phyloP scores from a whole-genome alignment of 1,140 invertebrate species.

The Drosophila varians region DNA sequence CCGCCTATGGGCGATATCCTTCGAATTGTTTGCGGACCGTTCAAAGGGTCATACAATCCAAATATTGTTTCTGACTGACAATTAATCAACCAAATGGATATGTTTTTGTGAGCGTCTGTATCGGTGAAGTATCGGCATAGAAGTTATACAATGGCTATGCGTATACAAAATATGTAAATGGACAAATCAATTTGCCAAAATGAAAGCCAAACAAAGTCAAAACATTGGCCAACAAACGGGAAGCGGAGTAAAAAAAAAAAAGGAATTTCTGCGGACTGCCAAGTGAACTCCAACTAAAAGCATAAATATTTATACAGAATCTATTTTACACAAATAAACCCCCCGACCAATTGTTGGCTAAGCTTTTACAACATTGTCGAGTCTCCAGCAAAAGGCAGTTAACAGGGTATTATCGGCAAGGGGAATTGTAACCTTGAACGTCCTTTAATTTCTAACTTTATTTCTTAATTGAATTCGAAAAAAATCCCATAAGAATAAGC shows the following conservation, averaged over 20 bases:
- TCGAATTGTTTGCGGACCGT: neutral
- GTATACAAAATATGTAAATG: constrained; percentile 16
- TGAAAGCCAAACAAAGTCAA: constrained; percentile 36
- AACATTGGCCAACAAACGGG: constrained; percentile 13
- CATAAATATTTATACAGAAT: constrained; percentile 41
- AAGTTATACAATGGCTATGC: constrained; percentile 1
- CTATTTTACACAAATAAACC: constrained; percentile 39
- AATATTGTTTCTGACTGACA: constrained; percentile 48
- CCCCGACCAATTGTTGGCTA: constrained; percentile 24
- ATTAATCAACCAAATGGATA: constrained; percentile 62
- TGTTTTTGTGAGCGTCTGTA: constrained; percentile 19
- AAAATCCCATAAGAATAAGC: neutral
- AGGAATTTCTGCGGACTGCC: neutral
- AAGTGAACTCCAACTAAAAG: constrained; percentile 32
- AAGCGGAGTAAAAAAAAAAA: constrained; percentile 16
- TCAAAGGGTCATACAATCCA: constrained; percentile 10
- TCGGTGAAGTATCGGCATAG: constrained; percentile 13
- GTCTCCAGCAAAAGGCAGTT: neutral
- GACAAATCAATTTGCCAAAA: constrained; percentile 43
- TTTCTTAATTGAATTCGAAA: neutral
- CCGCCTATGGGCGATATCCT: neutral
- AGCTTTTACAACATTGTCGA: constrained; percentile 28
- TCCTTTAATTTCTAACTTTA: too few species aligned
- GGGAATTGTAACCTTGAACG: too few species aligned
- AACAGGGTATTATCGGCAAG: neutral